Conservation (phyloP, 2,113 vertebrate genomes). For the Rhinolophus ferrumequinum region DNA sequence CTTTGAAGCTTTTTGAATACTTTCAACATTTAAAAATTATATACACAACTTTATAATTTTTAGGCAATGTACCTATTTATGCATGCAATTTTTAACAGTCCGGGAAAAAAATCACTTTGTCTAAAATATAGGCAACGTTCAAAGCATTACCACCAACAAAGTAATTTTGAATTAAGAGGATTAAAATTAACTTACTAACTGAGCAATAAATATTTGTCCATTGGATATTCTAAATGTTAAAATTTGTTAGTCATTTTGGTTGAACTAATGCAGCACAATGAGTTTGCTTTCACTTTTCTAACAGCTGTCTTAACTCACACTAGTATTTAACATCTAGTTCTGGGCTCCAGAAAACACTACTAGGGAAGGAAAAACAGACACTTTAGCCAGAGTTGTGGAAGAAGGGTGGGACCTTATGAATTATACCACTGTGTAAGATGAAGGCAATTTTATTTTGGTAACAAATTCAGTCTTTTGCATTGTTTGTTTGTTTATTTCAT, state of each 20-base stretch:
- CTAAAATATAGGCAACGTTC: conserved; percentile 71
- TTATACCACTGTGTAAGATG: conserved; percentile 41
- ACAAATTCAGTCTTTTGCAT: conserved; percentile 35
- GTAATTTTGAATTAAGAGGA: conserved; percentile 81
- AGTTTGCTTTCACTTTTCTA: conserved; percentile 49
- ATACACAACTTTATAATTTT: background rate
- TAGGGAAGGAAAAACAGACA: conserved; percentile 69
- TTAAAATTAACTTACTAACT: conserved; percentile 79
- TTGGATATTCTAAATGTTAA: conserved; percentile 68
- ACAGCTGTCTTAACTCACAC: conserved; percentile 30
- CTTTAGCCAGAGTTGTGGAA: conserved; percentile 48
- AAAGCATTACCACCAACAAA: conserved; percentile 77
- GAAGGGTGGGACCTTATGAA: conserved; percentile 54
- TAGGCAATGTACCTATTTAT: background rate
- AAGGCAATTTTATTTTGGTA: conserved; percentile 63
- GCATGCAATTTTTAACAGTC: conserved; percentile 53
- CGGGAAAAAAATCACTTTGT: conserved; percentile 54
- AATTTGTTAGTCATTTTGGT: conserved; percentile 70
- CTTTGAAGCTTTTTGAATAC: background rate
- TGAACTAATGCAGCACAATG: background rate
- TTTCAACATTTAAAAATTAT: conserved; percentile 15
- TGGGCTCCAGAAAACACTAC: conserved; percentile 59
- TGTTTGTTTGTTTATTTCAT: conserved; percentile 12
- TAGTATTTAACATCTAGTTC: conserved; percentile 37
- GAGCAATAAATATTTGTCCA: conserved; percentile 80